Conservation (phyloP, 2,888 invertebrate genomes). For the Sceliomorpha sp. region DNA sequence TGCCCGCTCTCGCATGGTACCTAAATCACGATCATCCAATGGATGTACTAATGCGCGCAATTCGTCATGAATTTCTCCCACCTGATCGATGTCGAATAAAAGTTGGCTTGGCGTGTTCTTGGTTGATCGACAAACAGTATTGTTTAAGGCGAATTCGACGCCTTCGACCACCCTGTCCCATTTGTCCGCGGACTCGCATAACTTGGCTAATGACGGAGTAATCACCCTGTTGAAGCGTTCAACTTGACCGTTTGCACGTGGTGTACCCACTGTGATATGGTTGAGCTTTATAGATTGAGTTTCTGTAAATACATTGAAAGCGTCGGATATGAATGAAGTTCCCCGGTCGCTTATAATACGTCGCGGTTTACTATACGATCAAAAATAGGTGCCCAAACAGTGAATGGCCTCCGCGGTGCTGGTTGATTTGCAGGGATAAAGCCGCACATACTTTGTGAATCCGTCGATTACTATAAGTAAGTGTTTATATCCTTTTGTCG, state of each 20-base stretch:
- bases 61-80: conserved; percentile 56
- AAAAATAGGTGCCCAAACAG: too few species aligned
- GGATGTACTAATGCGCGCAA: conserved; percentile 1
- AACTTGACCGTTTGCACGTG: conserved; percentile 70
- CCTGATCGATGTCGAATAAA: conserved; percentile 64
- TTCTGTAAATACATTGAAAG: conserved; percentile 66
- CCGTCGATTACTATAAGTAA: conserved; percentile 49
- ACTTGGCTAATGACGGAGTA: conserved; percentile 4
- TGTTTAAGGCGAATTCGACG: conserved; percentile 57
- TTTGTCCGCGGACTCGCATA: conserved; percentile 18
- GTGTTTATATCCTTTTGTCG: conserved; percentile 27
- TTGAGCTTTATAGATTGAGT: conserved; percentile 61
- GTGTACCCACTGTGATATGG: conserved; percentile 62
- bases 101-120: conserved; percentile 60
- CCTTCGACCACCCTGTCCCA: conserved; percentile 8
- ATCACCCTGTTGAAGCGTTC: conserved; percentile 68
- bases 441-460: conserved; percentile 42
- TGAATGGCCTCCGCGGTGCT: conserved; percentile 59
- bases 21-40: not conserved
- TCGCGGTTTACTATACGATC: conserved; percentile 62
- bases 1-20: too few species aligned
- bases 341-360: conserved; percentile 73
- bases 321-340: conserved; percentile 66
- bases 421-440: conserved; percentile 24
- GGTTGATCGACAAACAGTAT: conserved; percentile 48